Evolutionary conservation across 2,888 invertebrate genomes (phyloP).

Genomic region (Napeogenes inachia): DNA sequence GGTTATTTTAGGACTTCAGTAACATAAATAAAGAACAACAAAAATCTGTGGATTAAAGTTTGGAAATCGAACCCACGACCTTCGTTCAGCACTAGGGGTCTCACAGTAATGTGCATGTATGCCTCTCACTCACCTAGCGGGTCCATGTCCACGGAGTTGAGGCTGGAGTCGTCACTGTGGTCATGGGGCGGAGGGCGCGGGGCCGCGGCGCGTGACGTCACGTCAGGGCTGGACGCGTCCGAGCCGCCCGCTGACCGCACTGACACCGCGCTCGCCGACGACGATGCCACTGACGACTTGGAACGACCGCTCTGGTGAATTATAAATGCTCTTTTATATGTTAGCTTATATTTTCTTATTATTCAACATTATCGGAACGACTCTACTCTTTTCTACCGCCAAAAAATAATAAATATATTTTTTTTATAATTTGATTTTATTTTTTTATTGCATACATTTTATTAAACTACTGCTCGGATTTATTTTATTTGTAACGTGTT

Average conservation of each 20-base stretch:
- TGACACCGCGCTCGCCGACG: slow-evolving; percentile 66
- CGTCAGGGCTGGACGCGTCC: slow-evolving; percentile 71
- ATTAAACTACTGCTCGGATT: too few relatives aligned
- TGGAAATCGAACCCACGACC: too few relatives aligned
- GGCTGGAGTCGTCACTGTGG: slow-evolving; percentile 91
- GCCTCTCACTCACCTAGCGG: slow-evolving; percentile 72
- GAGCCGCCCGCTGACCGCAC: slow-evolving; percentile 70
- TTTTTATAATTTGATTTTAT: too few relatives aligned
- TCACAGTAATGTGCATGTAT: too few relatives aligned
- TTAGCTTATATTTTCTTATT: not conserved
- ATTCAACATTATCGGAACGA: too few relatives aligned
- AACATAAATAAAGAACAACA: too few relatives aligned
- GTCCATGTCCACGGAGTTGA: slow-evolving; percentile 94
- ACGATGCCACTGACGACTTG: slow-evolving; percentile 74
- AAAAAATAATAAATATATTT: too few relatives aligned
- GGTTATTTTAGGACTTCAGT: too few relatives aligned
- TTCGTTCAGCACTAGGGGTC: too few relatives aligned
- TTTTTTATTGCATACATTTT: too few relatives aligned
- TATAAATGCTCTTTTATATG: not conserved
- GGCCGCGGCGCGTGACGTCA: slow-evolving; percentile 71
- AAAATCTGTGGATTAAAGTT: too few relatives aligned
- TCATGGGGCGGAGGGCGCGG: slow-evolving; percentile 66
- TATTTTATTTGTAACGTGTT: not conserved
- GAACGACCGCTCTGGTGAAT: slow-evolving; percentile 78
- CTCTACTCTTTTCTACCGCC: too few relatives aligned